These are phyloP conservation scores for Paramormyrops hopkinsi DNA, from an alignment of 2,797 vertebrate species.

Conservation along the genomic window DNA sequence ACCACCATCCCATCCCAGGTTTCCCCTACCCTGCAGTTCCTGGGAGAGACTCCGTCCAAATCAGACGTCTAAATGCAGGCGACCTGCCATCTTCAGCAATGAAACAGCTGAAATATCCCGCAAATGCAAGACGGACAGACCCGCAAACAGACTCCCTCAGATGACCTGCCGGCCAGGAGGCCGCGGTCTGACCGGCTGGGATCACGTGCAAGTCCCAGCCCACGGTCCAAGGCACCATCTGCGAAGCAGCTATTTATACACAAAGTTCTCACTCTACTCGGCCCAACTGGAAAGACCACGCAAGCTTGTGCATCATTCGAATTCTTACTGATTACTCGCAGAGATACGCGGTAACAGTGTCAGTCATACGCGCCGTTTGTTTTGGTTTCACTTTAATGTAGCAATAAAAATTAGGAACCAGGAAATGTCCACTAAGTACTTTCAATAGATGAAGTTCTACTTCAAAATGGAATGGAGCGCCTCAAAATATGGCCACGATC, in stretches of 20 bases:
- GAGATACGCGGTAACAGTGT: background rate
- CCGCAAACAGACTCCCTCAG: background rate
- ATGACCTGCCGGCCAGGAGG: background rate
- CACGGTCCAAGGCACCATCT: background rate
- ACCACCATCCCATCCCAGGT: background rate
- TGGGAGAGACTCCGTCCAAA: background rate
- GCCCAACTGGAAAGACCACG: background rate
- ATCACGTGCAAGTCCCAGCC: background rate
- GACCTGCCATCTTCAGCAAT: background rate
- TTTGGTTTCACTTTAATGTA: background rate
- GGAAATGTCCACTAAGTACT: background rate
- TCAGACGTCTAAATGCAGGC: background rate
- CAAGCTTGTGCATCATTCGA: background rate
- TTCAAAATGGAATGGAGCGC: background rate
- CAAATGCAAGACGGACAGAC: background rate
- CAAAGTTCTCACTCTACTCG: background rate
- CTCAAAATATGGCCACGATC: background rate
- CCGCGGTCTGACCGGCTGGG: background rate
- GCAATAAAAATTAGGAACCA: background rate
- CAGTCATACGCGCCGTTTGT: background rate
- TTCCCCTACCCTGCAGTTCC: background rate
- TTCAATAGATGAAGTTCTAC: background rate
- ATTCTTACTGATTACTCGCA: background rate
- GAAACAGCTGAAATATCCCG: background rate
- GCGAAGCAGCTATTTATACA: conserved; percentile 4